Base-by-base conservation (phyloP, 53 echinoderm and acorn worm genomes). In the Hippasteria phrygiana region DNA sequence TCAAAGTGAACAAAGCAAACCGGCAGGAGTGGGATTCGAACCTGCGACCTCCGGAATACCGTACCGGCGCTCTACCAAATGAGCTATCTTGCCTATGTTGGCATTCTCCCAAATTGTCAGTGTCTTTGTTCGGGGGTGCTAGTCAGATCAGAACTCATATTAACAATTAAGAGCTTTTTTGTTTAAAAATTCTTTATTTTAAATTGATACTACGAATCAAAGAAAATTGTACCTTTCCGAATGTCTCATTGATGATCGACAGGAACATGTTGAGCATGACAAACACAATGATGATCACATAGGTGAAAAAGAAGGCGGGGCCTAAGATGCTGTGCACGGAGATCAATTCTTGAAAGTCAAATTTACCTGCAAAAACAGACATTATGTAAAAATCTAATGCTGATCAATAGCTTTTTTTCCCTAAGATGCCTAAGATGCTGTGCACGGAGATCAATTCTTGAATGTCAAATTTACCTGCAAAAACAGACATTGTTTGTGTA, bases 191-290 rank as follows among this genome's bases (percentile, higher is more conserved):
- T n/a, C n/a, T n/a, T n/a, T n/a, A n/a, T n/a, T n/a, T n/a, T n/a
- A n/a, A n/a, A 5, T 11, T 7, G 46, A 45, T 11, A 11, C 5
- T 45, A 45, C 5, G 11, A 88, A 6, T 67, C 5, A 5, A 67
- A 9, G 3, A 20, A 67, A 29, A 9, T 2, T 4, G 31, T 55
- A 83, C 83, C 78, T 87, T 74, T 32, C 90, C 67, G 69, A 97
- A 97, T 13, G 93, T 90, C 62, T 92, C 93, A 65, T 92, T 97
- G 94, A 97, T 95, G 82, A 97, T 95, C 18, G 98, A 95, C 48
- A 97, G 93, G 86, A 97, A 97, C 98, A 97, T 95, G 90, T 92
- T 95, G 92, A 97, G 88, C 47, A 95, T 91, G 46, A 97, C 89
- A 81, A 97, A 97, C 43, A 95, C 94, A 56, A 94, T 87, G 54